These are phyloP conservation scores for Siniperca scherzeri DNA, from an alignment of 2,797 vertebrate species.

Conservation along the genomic window DNA sequence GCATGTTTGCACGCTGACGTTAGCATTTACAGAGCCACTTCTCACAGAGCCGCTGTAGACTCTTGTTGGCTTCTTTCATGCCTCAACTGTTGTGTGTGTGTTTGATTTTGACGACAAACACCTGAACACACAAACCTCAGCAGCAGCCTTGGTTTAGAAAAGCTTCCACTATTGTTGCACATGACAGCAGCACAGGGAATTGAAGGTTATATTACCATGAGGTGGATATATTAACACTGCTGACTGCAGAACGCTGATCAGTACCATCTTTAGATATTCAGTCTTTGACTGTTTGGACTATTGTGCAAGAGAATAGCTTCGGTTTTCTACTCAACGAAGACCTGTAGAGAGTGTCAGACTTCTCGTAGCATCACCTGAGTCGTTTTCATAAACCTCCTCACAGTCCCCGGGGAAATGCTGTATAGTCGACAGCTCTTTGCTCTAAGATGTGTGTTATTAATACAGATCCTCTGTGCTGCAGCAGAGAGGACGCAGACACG, in stretches of 20 bases:
- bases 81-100: neutral
- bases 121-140: constrained; percentile 15
- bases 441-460: constrained; percentile 45
- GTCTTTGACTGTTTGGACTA: neutral
- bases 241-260: constrained; percentile 3
- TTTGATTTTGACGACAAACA: constrained; percentile 29
- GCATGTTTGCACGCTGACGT: neutral
- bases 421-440: constrained; percentile 2
- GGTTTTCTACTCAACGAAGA: neutral
- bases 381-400: constrained; percentile 12
- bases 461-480: constrained; percentile 26
- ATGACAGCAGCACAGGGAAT: neutral
- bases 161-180: neutral
- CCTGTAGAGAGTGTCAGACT: neutral
- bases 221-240: neutral
- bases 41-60: neutral
- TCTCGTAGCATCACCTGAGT: neutral
- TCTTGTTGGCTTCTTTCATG: constrained; percentile 7
- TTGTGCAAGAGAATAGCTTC: neutral
- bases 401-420: neutral
- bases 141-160: constrained; percentile 9
- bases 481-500: constrained; percentile 27
- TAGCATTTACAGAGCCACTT: neutral
- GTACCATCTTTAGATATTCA: neutral
- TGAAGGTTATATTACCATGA: constrained; percentile 18